Percentiles rank a stretch among this genome's conserved stretches.
These are phyloP conservation scores for Lithophane semibrunnea DNA, from an alignment of 2,888 invertebrate genomes.

Conservation along the genomic window DNA sequence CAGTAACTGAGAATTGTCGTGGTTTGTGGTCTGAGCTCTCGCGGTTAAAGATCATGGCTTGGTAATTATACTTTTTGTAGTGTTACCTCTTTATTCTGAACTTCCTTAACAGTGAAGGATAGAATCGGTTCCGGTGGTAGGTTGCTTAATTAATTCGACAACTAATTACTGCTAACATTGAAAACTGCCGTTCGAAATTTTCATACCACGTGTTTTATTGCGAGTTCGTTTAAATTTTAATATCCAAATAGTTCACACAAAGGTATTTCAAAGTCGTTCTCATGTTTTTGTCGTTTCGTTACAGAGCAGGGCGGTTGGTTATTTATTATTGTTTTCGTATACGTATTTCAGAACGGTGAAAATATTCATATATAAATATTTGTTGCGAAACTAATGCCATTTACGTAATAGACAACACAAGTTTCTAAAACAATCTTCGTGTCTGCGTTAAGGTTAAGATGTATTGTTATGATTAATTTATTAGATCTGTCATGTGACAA, in stretches of 20 bases:
- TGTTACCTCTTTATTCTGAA: slow-evolving; percentile 71
- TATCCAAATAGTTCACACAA: slow-evolving; percentile 63
- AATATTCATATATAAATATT: slow-evolving; percentile 30
- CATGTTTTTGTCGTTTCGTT: slow-evolving; percentile 60
- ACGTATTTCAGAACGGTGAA: slow-evolving; percentile 34
- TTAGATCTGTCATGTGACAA: not conserved
- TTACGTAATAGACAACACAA: not conserved
- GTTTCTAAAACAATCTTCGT: not conserved
- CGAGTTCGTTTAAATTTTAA: slow-evolving; percentile 24
- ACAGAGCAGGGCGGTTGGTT: slow-evolving; percentile 37
- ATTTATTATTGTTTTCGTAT: slow-evolving; percentile 56
- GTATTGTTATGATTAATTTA: not conserved
- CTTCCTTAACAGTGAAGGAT: slow-evolving; percentile 80
- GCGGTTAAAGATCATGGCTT: slow-evolving; percentile 63
- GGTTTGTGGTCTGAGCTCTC: slow-evolving; percentile 60
- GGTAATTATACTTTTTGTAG: slow-evolving; percentile 62
- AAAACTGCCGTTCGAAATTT: slow-evolving; percentile 64
- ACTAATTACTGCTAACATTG: slow-evolving; percentile 69
- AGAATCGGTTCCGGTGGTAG: slow-evolving; percentile 74
- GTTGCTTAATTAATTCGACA: slow-evolving; percentile 69
- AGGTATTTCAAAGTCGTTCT: slow-evolving; percentile 63
- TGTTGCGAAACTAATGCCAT: slow-evolving; percentile 32
- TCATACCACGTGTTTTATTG: slow-evolving; percentile 42
- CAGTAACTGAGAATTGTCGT: slow-evolving; percentile 57
- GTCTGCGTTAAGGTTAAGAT: not conserved